phyloP scores from a whole-genome alignment of 2,113 vertebrate species.

The Centrocercus urophasianus region DNA sequence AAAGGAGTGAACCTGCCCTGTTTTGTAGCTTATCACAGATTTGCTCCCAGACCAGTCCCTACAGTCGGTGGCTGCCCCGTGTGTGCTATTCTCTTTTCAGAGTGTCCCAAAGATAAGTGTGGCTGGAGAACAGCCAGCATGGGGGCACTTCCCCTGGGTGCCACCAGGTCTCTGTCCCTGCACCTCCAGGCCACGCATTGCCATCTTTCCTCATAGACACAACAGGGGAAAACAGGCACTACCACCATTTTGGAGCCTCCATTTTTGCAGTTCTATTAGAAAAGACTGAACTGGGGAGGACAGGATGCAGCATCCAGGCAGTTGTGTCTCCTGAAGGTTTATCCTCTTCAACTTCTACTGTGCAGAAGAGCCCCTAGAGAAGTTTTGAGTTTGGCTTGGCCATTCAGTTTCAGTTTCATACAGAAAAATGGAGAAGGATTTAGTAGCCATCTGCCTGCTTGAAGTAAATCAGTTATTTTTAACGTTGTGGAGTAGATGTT shows the following conservation, averaged over 20 bases:
- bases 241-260: not conserved
- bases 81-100: not conserved
- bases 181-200: not conserved
- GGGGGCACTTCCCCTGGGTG: not conserved
- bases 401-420: not conserved
- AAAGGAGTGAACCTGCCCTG: not conserved
- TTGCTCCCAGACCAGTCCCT: not conserved
- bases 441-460: constrained; percentile 23
- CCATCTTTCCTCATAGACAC: not conserved
- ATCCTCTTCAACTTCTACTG: not conserved
- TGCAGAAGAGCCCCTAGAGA: not conserved
- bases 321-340: not conserved
- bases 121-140: not conserved
- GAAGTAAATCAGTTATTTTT: constrained; percentile 23
- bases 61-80: not conserved
- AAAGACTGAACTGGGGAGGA: not conserved
- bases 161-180: not conserved
- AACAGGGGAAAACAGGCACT: not conserved
- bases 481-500: constrained; percentile 1
- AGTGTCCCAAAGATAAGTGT: not conserved
- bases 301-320: not conserved
- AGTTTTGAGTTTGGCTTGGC: not conserved
- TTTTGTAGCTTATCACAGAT: not conserved
- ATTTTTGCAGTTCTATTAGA: not conserved
- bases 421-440: not conserved